These are phyloP conservation scores for Tyto alba DNA, from an alignment of 2,113 vertebrate species.

Conservation along the genomic window DNA sequence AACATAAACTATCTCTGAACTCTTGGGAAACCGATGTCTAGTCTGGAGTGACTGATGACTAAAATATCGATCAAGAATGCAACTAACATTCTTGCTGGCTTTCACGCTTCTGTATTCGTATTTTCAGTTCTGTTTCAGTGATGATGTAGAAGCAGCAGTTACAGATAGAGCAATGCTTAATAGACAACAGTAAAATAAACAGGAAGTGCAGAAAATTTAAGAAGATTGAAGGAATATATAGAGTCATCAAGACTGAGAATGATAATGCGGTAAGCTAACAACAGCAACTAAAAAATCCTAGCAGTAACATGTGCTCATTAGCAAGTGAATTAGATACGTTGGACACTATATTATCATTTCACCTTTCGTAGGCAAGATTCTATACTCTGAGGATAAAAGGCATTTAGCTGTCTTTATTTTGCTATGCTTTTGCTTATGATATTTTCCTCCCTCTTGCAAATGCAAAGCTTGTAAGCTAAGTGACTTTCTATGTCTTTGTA, in stretches of 20 bases:
- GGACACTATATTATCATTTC: not conserved
- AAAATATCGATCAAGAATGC: not conserved
- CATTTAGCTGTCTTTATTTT: not conserved
- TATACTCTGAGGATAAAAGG: not conserved
- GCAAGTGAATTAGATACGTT: not conserved
- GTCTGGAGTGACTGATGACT: not conserved
- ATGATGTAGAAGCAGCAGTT: not conserved
- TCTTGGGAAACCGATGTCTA: not conserved
- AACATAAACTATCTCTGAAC: not conserved
- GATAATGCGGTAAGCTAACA: not conserved
- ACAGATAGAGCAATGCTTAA: not conserved
- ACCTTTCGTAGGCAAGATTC: not conserved
- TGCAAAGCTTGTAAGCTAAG: not conserved
- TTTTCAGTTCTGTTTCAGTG: not conserved
- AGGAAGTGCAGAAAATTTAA: not conserved
- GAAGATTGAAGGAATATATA: not conserved
- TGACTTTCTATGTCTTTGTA: not conserved
- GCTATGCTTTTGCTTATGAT: not conserved
- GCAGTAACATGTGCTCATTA: not conserved
- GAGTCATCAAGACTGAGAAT: not conserved
- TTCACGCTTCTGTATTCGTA: not conserved
- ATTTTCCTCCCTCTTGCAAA: not conserved
- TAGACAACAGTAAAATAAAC: not conserved
- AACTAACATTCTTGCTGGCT: not conserved
- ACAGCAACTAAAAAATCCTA: not conserved